Conservation (phyloP, 2,113 vertebrate genomes). For the Myodes glareolus region DNA sequence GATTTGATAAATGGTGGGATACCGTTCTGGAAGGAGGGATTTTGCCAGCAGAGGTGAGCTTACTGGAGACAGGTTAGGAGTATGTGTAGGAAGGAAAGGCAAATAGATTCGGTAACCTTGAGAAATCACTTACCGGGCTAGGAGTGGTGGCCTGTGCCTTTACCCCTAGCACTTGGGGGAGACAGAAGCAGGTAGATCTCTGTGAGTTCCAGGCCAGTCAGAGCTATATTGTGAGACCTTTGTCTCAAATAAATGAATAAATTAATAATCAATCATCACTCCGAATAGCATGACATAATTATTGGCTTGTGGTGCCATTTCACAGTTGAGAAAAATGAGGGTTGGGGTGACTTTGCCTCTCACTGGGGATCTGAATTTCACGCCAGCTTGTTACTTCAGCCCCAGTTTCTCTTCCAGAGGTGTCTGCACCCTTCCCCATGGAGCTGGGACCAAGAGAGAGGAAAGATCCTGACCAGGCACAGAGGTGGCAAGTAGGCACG, state of each 20-base stretch:
- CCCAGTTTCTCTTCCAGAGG: not conserved
- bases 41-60: not conserved
- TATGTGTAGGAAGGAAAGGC: not conserved
- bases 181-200: not conserved
- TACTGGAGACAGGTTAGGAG: not conserved
- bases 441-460: not conserved
- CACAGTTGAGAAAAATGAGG: slow-evolving; percentile 19
- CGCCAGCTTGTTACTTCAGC: not conserved
- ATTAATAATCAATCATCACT: not conserved
- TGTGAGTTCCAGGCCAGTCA: not conserved
- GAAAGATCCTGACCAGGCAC: not conserved
- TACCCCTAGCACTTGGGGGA: not conserved
- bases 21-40: not conserved
- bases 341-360: not conserved
- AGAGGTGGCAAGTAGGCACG: no score
- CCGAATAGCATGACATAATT: not conserved
- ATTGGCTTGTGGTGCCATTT: not conserved
- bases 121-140: not conserved
- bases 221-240: not conserved
- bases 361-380: not conserved
- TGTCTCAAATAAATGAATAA: not conserved
- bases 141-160: not conserved
- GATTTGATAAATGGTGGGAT: slow-evolving; percentile 26
- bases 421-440: not conserved
- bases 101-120: not conserved